Percentiles rank a stretch among this genome's conserved stretches.
Conservation (phyloP, 1,140 invertebrate genomes). For the Bombus fervidus region DNA sequence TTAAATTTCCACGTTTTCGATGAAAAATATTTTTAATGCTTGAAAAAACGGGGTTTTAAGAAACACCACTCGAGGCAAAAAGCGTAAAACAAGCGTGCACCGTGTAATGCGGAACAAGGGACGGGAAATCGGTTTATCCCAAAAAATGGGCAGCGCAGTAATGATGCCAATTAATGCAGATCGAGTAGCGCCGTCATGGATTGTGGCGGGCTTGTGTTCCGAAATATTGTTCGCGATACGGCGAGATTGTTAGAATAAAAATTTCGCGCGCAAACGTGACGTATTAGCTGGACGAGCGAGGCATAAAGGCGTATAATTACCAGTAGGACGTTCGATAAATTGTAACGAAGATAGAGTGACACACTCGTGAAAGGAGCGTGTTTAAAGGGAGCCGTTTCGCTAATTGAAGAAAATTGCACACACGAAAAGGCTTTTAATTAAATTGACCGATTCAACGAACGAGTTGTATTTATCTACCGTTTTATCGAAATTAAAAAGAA, state of each 20-base stretch:
- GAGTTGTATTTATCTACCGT: constrained; percentile 32
- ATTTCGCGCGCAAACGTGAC: constrained; percentile 46
- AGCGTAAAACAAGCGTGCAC: background rate
- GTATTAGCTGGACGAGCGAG: constrained; percentile 19
- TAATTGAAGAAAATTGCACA: constrained; percentile 34
- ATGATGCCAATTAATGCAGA: constrained; percentile 49
- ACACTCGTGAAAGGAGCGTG: constrained; percentile 16
- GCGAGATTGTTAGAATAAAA: constrained; percentile 38
- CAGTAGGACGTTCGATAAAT: constrained; percentile 27
- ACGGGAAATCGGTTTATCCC: constrained; percentile 22
- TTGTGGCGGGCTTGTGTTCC: constrained; percentile 16
- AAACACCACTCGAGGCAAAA: constrained; percentile 1
- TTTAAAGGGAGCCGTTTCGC: constrained; percentile 30
- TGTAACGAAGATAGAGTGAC: constrained; percentile 24
- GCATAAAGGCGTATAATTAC: constrained; percentile 41
- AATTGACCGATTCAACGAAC: constrained; percentile 12
- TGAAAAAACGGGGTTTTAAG: background rate
- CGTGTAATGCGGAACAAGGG: background rate
- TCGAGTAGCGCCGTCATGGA: constrained; percentile 23
- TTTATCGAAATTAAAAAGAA: constrained; percentile 32
- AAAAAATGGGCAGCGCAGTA: constrained; percentile 39
- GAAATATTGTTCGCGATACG: constrained; percentile 38
- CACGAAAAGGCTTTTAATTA: constrained; percentile 45
- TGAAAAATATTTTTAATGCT: background rate
- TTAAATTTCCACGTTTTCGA: background rate